Evolutionary conservation across 2,888 invertebrate species (phyloP).

Genomic region (Spilosoma lubricipeda): DNA sequence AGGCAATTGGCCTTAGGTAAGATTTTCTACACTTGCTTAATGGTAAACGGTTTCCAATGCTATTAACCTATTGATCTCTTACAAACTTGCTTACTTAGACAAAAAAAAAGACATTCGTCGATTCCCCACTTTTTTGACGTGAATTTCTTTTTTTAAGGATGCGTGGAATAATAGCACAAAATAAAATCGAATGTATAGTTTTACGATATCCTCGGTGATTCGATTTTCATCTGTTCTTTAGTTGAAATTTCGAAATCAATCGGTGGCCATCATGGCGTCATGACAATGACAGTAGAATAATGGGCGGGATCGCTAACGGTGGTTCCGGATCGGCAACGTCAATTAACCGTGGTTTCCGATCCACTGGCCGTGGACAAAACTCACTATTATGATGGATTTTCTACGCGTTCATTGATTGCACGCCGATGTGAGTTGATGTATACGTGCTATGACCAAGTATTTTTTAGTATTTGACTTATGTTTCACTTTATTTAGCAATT

Average conservation of each 20-base stretch:
- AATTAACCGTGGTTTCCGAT: conserved; percentile 74
- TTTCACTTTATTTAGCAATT: not conserved
- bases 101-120: not conserved
- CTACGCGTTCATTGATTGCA: conserved; percentile 24
- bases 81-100: not conserved
- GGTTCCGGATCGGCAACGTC: conserved; percentile 61
- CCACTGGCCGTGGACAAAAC: conserved; percentile 67
- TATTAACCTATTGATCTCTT: not conserved
- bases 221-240: conserved; percentile 25
- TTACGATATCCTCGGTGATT: not conserved
- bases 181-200: not conserved
- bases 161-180: not conserved
- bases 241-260: conserved; percentile 41
- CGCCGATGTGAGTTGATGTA: conserved; percentile 5
- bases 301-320: conserved; percentile 61
- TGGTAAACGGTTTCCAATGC: not conserved
- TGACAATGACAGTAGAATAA: conserved; percentile 58
- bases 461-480: not conserved
- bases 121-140: not conserved
- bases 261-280: conserved; percentile 41
- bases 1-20: conserved; percentile 17
- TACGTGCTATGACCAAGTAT: not conserved
- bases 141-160: not conserved
- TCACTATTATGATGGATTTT: conserved; percentile 51
- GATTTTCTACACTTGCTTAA: not conserved